phyloP scores from a whole-genome alignment of 2,113 vertebrate species.

The Pterocles gutturalis region DNA sequence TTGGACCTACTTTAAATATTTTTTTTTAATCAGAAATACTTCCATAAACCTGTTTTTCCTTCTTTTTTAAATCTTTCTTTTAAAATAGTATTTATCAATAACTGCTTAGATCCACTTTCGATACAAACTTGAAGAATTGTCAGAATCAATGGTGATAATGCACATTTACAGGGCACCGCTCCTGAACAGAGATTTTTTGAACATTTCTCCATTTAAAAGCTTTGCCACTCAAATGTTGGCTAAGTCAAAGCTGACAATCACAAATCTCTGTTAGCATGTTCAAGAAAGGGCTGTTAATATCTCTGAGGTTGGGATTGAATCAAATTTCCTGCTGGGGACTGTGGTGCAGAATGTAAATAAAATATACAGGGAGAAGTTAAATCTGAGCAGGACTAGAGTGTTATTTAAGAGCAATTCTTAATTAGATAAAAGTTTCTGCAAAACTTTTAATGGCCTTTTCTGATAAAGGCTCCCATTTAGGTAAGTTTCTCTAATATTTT shows the following conservation, averaged over 20 bases:
- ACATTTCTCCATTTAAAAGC: not conserved
- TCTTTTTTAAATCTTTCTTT: not conserved
- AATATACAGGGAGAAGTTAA: not conserved
- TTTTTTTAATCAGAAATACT: not conserved
- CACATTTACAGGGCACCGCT: not conserved
- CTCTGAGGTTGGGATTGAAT: not conserved
- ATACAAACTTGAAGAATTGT: not conserved
- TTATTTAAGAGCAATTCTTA: conserved; percentile 1
- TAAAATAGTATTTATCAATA: not conserved
- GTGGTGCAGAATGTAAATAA: not conserved
- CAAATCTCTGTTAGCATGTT: not conserved
- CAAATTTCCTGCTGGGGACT: not conserved
- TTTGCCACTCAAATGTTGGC: not conserved
- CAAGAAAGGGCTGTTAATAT: not conserved
- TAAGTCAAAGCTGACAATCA: not conserved
- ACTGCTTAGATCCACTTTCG: not conserved
- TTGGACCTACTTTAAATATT: not conserved
- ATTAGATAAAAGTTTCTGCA: not conserved
- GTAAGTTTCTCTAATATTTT: not conserved
- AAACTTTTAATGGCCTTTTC: not conserved
- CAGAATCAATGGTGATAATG: not conserved
- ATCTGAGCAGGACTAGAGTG: not conserved
- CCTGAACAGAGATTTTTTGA: not conserved
- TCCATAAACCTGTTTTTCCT: not conserved
- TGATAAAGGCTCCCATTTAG: conserved; percentile 22